Base-by-base conservation (phyloP, 2,113 vertebrate species). In the Onychostoma macrolepis region DNA sequence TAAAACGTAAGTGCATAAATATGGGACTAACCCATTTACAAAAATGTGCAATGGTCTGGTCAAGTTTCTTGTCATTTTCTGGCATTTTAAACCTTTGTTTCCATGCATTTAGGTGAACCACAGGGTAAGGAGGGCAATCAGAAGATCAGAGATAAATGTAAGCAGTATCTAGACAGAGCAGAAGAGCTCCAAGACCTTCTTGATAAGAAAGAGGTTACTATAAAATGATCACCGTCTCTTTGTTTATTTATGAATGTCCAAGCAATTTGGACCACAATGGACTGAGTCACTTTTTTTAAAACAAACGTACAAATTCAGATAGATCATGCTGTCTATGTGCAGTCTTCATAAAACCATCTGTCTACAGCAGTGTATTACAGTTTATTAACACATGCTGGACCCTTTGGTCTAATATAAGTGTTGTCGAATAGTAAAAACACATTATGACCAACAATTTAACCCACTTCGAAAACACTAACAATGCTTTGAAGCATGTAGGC, bases 1-100 rank as follows among this genome's bases (percentile, higher is more conserved):
- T 98, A 86, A 99, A 99, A 94, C 97, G 98, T 99, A 94, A 94
- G 97, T 94, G 56, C 61, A 9, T 4, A 5, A 24, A 24, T 56
- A 61, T 41, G 4, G n/a, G 36, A 13, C 11, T 30, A 21, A 26
- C 4, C 1, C n/a, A 48, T 36, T 33, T 71, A 71, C 6, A 61
- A 30, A 21, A 33, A 24, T 24, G 24, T 83, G 4, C 28, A n/a
- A 24, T 33, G 41, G 19, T 69, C 56, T 58, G 19, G 1, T 58
- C 53, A 58, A 8, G 53, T 21, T 28, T 67, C 38, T 84, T 26
- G 21, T 75, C 17, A 43, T 38, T 75, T 71, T 24, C 79, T 24
- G 41, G n/a, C 3, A 30, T 26, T 45, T 41, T 75, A 6, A 36
- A 12, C 13, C 17, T 41, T 19, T 85, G 28, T 90, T 36, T 85